These are phyloP conservation scores for Oncorhynchus kisutch DNA, from an alignment of 2,113 vertebrate genomes.

Conservation along the genomic window DNA sequence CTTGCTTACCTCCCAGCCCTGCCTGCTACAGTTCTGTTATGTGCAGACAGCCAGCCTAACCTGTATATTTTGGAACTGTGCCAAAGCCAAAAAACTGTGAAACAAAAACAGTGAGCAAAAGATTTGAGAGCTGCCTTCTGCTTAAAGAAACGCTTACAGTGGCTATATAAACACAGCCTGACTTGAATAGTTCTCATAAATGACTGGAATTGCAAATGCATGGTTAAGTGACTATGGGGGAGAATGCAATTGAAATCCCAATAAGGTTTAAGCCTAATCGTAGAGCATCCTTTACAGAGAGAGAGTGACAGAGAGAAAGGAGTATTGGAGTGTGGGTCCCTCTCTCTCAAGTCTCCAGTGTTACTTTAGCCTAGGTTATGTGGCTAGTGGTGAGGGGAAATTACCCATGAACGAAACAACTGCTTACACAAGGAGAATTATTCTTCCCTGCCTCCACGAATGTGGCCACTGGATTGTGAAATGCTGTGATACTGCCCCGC, in stretches of 20 bases:
- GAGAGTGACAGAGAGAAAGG: background rate
- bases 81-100: slow-evolving; percentile 46
- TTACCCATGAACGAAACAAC: slow-evolving; percentile 72
- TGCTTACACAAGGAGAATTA: slow-evolving; percentile 72
- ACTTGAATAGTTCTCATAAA: slow-evolving; percentile 50
- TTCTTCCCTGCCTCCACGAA: slow-evolving; percentile 59
- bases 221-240: slow-evolving; percentile 50
- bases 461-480: slow-evolving; percentile 64
- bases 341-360: background rate
- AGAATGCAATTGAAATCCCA: slow-evolving; percentile 50
- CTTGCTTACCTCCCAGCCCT: background rate
- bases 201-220: slow-evolving; percentile 38
- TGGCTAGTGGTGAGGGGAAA: slow-evolving; percentile 58
- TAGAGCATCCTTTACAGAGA: slow-evolving; percentile 38
- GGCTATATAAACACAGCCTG: slow-evolving; percentile 37
- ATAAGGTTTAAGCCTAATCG: slow-evolving; percentile 40
- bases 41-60: slow-evolving; percentile 34
- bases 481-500: slow-evolving; percentile 70
- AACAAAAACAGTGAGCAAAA: slow-evolving; percentile 38
- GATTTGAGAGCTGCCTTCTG: slow-evolving; percentile 26
- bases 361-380: slow-evolving; percentile 27
- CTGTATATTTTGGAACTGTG: slow-evolving; percentile 45
- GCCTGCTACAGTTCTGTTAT: slow-evolving; percentile 34
- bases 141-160: slow-evolving; percentile 56
- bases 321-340: slow-evolving; percentile 42